Evolutionary conservation across 2,797 vertebrate species (phyloP).

Genomic region (Rhincodon typus): DNA sequence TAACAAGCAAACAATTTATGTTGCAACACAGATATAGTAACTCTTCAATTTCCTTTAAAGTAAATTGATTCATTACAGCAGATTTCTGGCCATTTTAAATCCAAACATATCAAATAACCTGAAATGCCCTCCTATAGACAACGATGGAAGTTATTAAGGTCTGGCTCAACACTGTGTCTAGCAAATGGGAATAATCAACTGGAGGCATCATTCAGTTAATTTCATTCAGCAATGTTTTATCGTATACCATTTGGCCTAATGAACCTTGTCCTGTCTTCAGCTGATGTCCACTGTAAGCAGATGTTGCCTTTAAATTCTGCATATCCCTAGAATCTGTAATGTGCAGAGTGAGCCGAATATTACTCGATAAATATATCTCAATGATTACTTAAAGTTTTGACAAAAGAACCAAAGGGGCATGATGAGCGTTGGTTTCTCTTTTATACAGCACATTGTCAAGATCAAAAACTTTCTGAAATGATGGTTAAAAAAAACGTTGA

Average conservation of each 20-base stretch:
- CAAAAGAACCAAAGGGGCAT: not conserved
- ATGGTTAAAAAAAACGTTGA: not conserved
- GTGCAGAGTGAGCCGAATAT: not conserved
- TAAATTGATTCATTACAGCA: not conserved
- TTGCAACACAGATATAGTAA: not conserved
- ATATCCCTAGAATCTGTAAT: not conserved
- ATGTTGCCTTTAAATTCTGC: not conserved
- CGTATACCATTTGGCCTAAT: not conserved
- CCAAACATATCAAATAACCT: not conserved
- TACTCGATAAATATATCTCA: not conserved
- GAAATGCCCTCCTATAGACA: not conserved
- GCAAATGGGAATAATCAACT: not conserved
- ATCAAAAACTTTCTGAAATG: not conserved
- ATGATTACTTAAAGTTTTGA: not conserved
- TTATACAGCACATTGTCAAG: not conserved
- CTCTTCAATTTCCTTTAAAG: not conserved
- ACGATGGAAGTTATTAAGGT: not conserved
- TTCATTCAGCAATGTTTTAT: not conserved
- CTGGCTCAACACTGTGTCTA: not conserved
- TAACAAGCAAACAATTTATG: not conserved
- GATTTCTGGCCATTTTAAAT: not conserved
- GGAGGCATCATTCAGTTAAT: not conserved
- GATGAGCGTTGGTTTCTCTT: not conserved
- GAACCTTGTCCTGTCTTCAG: not conserved
- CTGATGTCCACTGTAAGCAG: not conserved